These are phyloP conservation scores for Himalopsyche anomala DNA, from an alignment of 2,888 invertebrate species.

Conservation along the genomic window DNA sequence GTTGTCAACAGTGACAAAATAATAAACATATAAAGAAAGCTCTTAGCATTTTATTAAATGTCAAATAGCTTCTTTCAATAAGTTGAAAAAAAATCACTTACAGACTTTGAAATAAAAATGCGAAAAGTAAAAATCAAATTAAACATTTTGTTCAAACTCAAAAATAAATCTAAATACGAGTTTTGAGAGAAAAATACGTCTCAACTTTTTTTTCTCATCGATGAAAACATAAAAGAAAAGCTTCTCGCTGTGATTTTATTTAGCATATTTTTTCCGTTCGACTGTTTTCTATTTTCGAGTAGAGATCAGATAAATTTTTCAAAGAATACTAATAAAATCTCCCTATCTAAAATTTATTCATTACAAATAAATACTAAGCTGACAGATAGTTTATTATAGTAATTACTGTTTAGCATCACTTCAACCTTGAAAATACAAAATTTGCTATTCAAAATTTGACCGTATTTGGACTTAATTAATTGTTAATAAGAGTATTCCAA, in stretches of 20 bases:
- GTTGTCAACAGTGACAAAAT: too few relatives aligned
- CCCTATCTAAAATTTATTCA: background rate
- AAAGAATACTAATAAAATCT: conserved; percentile 2
- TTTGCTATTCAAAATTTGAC: too few relatives aligned
- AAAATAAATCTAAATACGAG: background rate
- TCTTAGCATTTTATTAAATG: background rate
- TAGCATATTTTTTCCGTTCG: background rate
- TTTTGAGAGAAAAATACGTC: background rate
- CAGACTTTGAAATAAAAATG: background rate
- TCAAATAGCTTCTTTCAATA: background rate
- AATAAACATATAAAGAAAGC: too few relatives aligned
- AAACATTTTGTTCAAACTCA: background rate
- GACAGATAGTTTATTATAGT: too few relatives aligned
- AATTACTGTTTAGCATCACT: too few relatives aligned
- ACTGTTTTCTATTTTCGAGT: background rate
- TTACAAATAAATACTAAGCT: too few relatives aligned
- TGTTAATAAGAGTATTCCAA: too few relatives aligned
- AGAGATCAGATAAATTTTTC: background rate
- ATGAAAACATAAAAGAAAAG: background rate
- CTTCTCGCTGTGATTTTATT: background rate
- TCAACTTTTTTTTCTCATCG: background rate
- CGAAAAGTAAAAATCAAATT: conserved; percentile 9
- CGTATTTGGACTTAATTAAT: too few relatives aligned
- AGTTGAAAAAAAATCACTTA: background rate
- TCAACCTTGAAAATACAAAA: too few relatives aligned